Evolutionary conservation across 37 sponge, comb jelly and placozoan species (phyloP), one percentile per base, ranked within the genome.

Genomic region (Aphrocallistes beatrix): DNA sequence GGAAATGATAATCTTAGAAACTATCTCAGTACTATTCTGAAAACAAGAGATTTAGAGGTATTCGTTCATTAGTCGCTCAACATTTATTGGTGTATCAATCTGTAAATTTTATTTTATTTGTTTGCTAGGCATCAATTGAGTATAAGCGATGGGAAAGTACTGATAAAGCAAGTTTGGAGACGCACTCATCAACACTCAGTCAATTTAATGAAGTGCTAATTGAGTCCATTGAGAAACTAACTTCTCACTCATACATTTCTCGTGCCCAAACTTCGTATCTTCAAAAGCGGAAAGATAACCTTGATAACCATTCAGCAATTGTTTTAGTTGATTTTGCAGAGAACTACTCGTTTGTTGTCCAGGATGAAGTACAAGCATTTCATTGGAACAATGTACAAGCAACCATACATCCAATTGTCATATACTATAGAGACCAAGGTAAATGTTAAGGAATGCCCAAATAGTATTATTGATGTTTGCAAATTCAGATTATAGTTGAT

Each of bases 371-470:
- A 30, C 90, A 89, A 51, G 83, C 81, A 39, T 89, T 89, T 83
- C 90, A 89, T 81, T 89, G 90, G 90, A 89, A 89, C 60, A 89
- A 89, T 51, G 36, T 45, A 17, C 87, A 86, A 83, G 90, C 87
- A 38, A 89, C 89, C 6, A 51, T 89, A 38, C 89, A 89, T 81
- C 89, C 86, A 45, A 86, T 86, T 81, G 87, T 87, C 0, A 45
- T 75, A 37, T 84, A 84, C 39, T 88, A 84, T 39, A 87, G 34
- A 39, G 81, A 86, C 40, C 37, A 50, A 83, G n/a, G 37, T 23
- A 38, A 42, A 42, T 16, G 6, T 42, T 42, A 42, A 42, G 45
- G 10, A 16, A 36, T 60, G 81, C 37, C 1, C 82, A 1, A 28
- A 21, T 36, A 37, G 36, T n/a, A 34, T 81, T 36, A 36, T 23